Base-by-base conservation (phyloP, 2,797 vertebrate genomes). In the Coracias cyanogaster region DNA sequence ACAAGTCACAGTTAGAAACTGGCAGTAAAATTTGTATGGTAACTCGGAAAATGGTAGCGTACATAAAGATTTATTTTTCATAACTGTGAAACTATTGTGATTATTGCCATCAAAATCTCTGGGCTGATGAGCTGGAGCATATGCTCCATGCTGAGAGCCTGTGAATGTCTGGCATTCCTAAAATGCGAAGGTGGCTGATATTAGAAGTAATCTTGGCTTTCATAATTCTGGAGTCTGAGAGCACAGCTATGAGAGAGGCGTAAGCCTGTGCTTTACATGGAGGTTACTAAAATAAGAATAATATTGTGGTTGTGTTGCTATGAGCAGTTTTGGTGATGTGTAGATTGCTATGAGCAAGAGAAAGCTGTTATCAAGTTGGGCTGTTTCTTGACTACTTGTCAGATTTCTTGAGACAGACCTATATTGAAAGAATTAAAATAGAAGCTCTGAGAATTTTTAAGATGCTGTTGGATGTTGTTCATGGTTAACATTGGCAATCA, bases 121-220 rank as follows among this genome's bases (percentile, higher is more conserved):
- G 86, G 83, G 92, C 65, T 92, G 93, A 83, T 91, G 86, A 97
- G 69, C 76, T 89, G 78, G 35, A 97, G 67, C 95, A 96, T 92
- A 95, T 97, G 94, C 89, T 95, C 28, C 1, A 0, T 91, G 96
- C 91, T 92, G 86, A 85, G 93, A 92, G 89, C 84, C 71, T 92
- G 86, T 57, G 57, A 93, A 74, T 96, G 80, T 93, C 93, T 93
- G 91, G 62, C 82, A 82, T 95, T 93, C 88, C 64, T 90, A 82
- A 93, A 93, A 86, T 90, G 66, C 90, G 95, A 95, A 96, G 93
- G 94, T 96, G 90, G 86, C 66, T 92, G 91, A 73, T 96, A 93
- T 71, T 96, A 92, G 95, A 94, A 91, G 48, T 84, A 94, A 35
- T 94, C 91, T 94, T 91, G 91, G 91, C 91, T 95, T 91, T 94